Base-by-base conservation (phyloP, 2,888 invertebrate genomes). In the Acronicta alni region DNA sequence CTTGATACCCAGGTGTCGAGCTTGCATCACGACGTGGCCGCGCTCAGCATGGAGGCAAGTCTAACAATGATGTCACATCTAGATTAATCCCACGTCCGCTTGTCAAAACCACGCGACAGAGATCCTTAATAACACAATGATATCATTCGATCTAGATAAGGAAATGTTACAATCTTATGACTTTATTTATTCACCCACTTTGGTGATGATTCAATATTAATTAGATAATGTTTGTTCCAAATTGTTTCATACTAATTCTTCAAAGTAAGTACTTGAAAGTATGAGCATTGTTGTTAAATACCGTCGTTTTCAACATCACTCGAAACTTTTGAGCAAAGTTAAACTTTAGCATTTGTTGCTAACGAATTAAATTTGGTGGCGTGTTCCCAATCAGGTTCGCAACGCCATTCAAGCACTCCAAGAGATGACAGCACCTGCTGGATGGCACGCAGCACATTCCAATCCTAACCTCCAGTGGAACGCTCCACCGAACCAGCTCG, bases 381-480 rank as follows among this genome's bases (percentile, higher is more conserved):
- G 30, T 30, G 12, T 30, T 30, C 1, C 18, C 32, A 55, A 42
- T 30, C 77, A 97, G 96, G 97, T 97, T 48, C 95, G 97, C 41
- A 96, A 97, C 84, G 97, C 97, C 9, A 97, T 98, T 67, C 97
- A 97, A 81, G 97, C 97, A 0, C 91, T 98, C 18, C 97, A 97
- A 87, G 97, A 97, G 87, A 96, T 97, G 95, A 96, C 97, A 90
- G 96, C 96, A 6, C 96, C 96, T 0, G 89, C 94, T 18, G 95
- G 93, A 38, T 95, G 95, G 89, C 96, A 96, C 82, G 96, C 97
- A 12, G 97, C 97, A n/a, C 97, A 97, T 83, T 97, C 97, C 61
- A 97, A 97, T 84, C 97, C 97, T 5, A 97, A 97, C 83, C 94
- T 97, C 37, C 96, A 96, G 67, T 95, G 89, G 91, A 95, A 90